phyloP scores from a whole-genome alignment of 1,140 invertebrate species.

The Drosophila willistoni region DNA sequence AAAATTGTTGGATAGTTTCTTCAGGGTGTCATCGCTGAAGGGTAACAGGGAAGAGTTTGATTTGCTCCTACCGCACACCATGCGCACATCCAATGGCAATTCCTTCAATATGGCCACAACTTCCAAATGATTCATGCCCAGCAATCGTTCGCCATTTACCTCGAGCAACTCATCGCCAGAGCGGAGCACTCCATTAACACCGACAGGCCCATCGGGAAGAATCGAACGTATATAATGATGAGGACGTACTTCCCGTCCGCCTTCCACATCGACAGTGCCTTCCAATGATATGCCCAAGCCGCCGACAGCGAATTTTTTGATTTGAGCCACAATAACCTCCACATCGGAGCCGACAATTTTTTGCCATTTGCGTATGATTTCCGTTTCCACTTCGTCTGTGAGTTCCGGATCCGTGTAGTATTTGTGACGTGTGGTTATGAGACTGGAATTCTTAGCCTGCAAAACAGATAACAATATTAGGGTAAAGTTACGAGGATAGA shows the following conservation, averaged over 20 bases:
- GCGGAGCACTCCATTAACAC: slow-evolving; percentile 91
- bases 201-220: slow-evolving; percentile 96
- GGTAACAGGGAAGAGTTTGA: slow-evolving; percentile 62
- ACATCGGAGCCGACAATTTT: slow-evolving; percentile 90
- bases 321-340: slow-evolving; percentile 94
- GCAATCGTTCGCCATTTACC: slow-evolving; percentile 97
- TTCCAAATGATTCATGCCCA: slow-evolving; percentile 98
- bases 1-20: slow-evolving; percentile 87
- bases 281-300: slow-evolving; percentile 98
- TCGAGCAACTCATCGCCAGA: slow-evolving; percentile 95
- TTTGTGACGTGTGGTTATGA: slow-evolving; percentile 75
- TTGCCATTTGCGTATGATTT: slow-evolving; percentile 93
- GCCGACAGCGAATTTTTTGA: slow-evolving; percentile 93
- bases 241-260: slow-evolving; percentile 94
- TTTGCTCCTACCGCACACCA: slow-evolving; percentile 92
- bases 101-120: slow-evolving; percentile 98
- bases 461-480: background rate
- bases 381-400: slow-evolving; percentile 89
- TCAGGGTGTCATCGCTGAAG: slow-evolving; percentile 77
- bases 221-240: slow-evolving; percentile 98
- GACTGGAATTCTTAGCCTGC: slow-evolving; percentile 65
- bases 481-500: background rate
- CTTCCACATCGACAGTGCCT: slow-evolving; percentile 97
- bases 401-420: slow-evolving; percentile 84
- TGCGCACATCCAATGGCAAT: slow-evolving; percentile 94